These are phyloP conservation scores for Glyptemys insculpta DNA, from an alignment of 2,797 vertebrate species.

Conservation along the genomic window DNA sequence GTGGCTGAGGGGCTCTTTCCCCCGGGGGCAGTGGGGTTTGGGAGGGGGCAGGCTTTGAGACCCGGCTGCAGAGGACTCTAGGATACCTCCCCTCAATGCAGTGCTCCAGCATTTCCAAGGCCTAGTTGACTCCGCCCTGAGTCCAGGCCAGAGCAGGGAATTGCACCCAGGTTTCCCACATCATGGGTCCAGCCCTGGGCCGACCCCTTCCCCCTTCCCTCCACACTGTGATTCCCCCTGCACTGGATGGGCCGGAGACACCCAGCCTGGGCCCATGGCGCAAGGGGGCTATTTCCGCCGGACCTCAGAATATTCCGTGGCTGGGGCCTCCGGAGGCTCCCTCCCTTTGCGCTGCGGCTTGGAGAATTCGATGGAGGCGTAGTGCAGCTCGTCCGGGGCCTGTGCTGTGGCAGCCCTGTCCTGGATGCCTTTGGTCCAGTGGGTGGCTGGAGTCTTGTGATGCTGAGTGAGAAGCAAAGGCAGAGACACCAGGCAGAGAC, in stretches of 20 bases:
- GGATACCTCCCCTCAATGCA: not conserved
- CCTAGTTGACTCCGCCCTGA: not conserved
- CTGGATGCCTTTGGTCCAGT: too few relatives aligned
- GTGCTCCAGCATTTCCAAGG: not conserved
- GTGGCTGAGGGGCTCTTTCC: too few relatives aligned
- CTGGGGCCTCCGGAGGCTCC: fast-evolving
- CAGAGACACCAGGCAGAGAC: too few relatives aligned
- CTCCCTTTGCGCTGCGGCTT: not conserved
- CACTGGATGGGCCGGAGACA: fast-evolving
- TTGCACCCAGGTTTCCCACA: too few relatives aligned
- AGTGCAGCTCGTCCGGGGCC: not conserved
- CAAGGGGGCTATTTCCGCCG: not conserved
- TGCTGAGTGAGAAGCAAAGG: too few relatives aligned
- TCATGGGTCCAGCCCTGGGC: too few relatives aligned
- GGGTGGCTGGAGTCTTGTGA: too few relatives aligned
- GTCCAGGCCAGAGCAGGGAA: not conserved
- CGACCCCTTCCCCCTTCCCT: not conserved
- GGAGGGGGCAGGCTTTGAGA: too few relatives aligned
- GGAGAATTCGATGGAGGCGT: conserved; percentile 41
- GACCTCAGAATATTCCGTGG: conserved; percentile 36
- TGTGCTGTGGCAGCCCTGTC: too few relatives aligned
- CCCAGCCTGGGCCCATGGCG: too few relatives aligned
- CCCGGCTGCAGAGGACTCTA: not conserved
- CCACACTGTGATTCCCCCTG: too few relatives aligned
- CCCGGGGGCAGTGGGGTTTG: too few relatives aligned